A percentile compares a stretch with the other conserved stretches of the same genome.
These are phyloP conservation scores for Apis mellifera DNA, from an alignment of 1,140 invertebrate genomes.

Conservation along the genomic window DNA sequence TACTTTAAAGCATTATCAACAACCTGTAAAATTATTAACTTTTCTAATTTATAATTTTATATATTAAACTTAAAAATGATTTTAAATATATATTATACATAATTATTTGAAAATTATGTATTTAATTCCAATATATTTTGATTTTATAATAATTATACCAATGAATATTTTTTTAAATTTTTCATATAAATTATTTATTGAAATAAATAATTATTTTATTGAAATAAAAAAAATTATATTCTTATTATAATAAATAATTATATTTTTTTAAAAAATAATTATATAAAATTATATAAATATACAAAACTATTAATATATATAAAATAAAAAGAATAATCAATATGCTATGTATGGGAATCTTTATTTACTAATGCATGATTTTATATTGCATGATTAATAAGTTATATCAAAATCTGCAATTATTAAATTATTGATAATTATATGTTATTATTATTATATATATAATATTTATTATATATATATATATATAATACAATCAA, in stretches of 20 bases:
- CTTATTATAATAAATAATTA: background rate
- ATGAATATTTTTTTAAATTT: background rate
- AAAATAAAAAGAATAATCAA: conserved; percentile 4
- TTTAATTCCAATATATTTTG: background rate
- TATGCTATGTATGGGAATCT: conserved; percentile 26
- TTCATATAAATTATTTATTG: background rate
- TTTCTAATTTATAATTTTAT: background rate
- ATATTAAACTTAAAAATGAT: background rate
- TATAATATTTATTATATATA: conserved; percentile 7
- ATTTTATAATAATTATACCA: background rate
- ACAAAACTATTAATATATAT: background rate
- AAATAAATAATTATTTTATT: background rate
- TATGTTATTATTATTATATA: background rate
- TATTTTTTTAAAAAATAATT: background rate
- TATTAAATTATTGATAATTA: background rate
- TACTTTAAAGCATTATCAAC: background rate
- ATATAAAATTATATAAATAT: background rate
- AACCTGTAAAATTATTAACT: background rate
- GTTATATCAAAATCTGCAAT: conserved; percentile 27
- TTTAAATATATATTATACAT: background rate
- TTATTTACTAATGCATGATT: conserved; percentile 37
- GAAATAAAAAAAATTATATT: background rate
- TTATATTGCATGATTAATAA: conserved; percentile 42
- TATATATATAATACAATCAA: conserved; percentile 20
- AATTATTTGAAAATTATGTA: background rate